Base-by-base conservation (phyloP, 2,888 invertebrate species). In the Torymus auratus region DNA sequence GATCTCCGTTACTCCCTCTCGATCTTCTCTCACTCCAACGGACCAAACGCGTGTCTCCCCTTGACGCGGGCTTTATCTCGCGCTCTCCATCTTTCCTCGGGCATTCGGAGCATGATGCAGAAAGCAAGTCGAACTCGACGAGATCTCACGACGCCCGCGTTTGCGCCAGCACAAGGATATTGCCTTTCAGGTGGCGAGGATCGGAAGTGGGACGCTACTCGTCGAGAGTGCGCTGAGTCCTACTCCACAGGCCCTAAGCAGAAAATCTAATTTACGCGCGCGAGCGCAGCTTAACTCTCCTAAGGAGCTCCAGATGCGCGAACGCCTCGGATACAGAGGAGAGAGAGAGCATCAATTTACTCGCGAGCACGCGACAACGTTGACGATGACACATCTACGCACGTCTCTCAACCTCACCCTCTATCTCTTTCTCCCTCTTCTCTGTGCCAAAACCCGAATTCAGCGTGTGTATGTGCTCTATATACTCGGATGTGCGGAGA, bases 241-340 rank as follows among this genome's bases (percentile, higher is more conserved):
- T 84, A 84, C 85, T 83, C 85, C 83, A 84, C 84, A 83, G 83
- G 83, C 82, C 83, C 85, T 86, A 86, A 88, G 86, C 86, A 86
- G 88, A 88, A 89, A 89, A 90, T 90, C 87, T 89, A 90, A 90
- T 91, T 90, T 90, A 84, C 88, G 85, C 88, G 28, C 28, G 28
- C 88, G 85, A 88, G 28, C 28, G 28, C 1, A 86, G 87, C 88
- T 88, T 86, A 87, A 88, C 86, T 86, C 74, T 15, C 85, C 83
- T 87, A 87, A 89, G 87, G 86, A 88, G 87, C 85, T 86, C 85
- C 85, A 84, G 86, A 87, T 86, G 85, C 85, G 65, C n/a, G 15
- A 13, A 15, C 61, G 56, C 41, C 58, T 71, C 60, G 4, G 1
- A 14, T 20, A 28, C 3, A 28, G 14, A 61, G 60, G 28, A 28